A percentile compares a stretch with the other conserved stretches of the same genome.
Evolutionary conservation across 1,140 invertebrate genomes (phyloP).

Genomic region (Potamilus streckersoni): DNA sequence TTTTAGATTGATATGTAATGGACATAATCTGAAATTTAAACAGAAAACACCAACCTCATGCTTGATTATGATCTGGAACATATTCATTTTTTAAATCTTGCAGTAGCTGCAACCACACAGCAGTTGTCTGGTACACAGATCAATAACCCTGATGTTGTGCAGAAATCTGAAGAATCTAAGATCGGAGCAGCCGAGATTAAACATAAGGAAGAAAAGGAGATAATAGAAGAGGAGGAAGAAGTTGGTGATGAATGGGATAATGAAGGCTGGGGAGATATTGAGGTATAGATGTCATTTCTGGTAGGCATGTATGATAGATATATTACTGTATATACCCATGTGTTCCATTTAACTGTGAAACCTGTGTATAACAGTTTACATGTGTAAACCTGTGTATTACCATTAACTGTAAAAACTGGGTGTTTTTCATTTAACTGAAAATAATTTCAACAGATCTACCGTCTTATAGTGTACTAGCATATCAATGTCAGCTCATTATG

Average conservation of each 20-base stretch:
- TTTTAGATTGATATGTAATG: background rate
- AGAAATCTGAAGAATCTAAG: background rate
- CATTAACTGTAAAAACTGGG: background rate
- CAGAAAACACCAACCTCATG: background rate
- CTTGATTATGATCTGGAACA: slow-evolving; percentile 11
- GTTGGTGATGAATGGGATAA: slow-evolving; percentile 86
- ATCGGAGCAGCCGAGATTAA: background rate
- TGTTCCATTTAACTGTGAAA: background rate
- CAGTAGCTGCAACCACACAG: background rate
- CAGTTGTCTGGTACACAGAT: slow-evolving; percentile 5
- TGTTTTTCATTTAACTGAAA: background rate
- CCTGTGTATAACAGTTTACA: background rate
- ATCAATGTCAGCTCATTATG: too few relatives aligned
- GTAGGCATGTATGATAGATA: background rate
- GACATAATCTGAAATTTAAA: background rate
- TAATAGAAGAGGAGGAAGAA: slow-evolving; percentile 73
- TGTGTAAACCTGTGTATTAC: background rate
- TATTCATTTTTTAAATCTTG: slow-evolving; percentile 10
- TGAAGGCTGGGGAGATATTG: slow-evolving; percentile 89
- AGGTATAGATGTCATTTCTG: slow-evolving; percentile 67
- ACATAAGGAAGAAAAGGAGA: slow-evolving; percentile 47
- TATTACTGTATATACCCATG: background rate
- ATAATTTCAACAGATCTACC: too few relatives aligned
- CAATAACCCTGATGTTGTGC: background rate
- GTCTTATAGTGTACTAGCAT: too few relatives aligned